These are phyloP conservation scores for Pseudochirops corinnae DNA, from an alignment of 2,797 vertebrate genomes.

Conservation along the genomic window DNA sequence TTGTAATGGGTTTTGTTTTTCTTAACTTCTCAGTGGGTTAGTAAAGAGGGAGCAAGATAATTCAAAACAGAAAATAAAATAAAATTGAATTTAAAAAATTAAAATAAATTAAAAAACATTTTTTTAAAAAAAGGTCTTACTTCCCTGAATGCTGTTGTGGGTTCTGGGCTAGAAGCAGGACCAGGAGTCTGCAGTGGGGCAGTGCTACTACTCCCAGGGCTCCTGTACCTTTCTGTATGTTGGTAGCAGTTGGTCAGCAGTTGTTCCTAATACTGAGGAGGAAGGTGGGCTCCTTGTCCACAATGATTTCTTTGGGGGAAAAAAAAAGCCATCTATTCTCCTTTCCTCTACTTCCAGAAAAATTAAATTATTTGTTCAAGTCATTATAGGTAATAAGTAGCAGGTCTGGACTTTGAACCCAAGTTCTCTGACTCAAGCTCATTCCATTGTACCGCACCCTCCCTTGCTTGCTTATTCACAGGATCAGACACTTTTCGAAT, in stretches of 20 bases:
- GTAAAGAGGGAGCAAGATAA: neutral
- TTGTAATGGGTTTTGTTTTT: neutral
- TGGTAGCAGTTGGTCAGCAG: neutral
- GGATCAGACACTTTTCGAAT: neutral
- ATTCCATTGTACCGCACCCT: neutral
- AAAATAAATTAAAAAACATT: neutral
- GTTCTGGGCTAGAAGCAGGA: conserved; percentile 24
- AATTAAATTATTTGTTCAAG: neutral
- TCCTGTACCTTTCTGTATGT: neutral
- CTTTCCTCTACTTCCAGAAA: neutral
- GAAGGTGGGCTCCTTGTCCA: neutral
- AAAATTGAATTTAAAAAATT: neutral
- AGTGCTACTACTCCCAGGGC: neutral
- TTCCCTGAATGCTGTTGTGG: neutral
- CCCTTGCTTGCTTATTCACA: neutral
- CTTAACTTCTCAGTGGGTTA: neutral
- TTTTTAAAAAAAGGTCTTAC: neutral
- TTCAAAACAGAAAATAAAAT: neutral
- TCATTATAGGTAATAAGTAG: conserved; percentile 1
- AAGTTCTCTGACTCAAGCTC: neutral
- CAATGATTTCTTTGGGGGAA: conserved; percentile 9
- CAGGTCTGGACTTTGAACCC: neutral
- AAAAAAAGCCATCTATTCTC: neutral
- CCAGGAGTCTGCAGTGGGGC: neutral
- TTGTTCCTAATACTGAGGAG: neutral